Evolutionary conservation across 2,113 vertebrate genomes (phyloP), one percentile per base, ranked within the genome.

Genomic region (Entelurus aequoreus): DNA sequence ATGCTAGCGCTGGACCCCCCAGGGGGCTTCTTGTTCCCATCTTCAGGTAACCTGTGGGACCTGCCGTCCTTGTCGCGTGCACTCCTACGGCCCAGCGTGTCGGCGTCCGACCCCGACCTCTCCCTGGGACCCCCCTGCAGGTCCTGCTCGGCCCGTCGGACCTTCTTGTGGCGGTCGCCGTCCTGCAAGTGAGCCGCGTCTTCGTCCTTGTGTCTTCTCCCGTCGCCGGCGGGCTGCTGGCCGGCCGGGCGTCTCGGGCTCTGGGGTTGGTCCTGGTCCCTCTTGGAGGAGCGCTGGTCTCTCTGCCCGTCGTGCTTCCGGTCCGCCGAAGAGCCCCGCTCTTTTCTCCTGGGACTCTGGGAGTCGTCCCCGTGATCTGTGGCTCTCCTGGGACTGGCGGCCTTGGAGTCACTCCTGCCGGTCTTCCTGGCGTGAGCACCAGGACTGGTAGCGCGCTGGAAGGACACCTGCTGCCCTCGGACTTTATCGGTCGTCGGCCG

Each of bases 341-440:
- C 88, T 1, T 37, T 54, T 74, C 88, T 93, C 10, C 73, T 80
- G 37, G 90, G 87, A 52, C 88, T 84, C 10, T 77, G 72, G 9
- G 80, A 81, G 60, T 76, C 86, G 37, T 82, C 56, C 0, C 3
- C 0, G 0, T 6, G 72, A 76, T 86, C 88, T 1, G 60, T 64
- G 3, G 65, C 7, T 79, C 83, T 90, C 52, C 71, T 79, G 19
- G 91, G 92, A 76, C 93, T 92, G 0, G 77, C 69, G 28, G 90
- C 81, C 77, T 87, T 81, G 44, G 62, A 78, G 66, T 69, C 75
- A 28, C 69, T 76, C 76, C 48, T 66, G 69, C 71, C 76, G 60
- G 72, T 38, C 79, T 83, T 62, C 63, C 69, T 4, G 75, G 82
- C 48, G 72, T 79, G 63, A 52, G 75, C 58, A 81, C 76, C 65